phyloP scores from a whole-genome alignment of 2,113 vertebrate species.

The Pygoscelis adeliae region DNA sequence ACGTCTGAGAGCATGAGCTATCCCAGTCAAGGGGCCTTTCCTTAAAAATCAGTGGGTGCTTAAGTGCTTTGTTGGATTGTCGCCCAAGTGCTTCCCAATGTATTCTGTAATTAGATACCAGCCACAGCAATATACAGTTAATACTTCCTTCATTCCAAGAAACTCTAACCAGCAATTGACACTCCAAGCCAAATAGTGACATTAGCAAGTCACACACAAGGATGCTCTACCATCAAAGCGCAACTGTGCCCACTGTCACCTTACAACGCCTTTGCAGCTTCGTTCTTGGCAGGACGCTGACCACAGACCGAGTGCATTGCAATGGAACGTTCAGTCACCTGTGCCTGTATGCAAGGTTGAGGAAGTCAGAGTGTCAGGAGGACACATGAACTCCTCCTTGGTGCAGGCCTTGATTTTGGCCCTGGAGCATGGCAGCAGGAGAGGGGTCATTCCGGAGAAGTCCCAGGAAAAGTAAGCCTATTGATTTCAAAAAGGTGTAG shows the following conservation, averaged over 20 bases:
- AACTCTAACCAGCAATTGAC: conserved; percentile 3
- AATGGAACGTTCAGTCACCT: background rate
- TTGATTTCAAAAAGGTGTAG: background rate
- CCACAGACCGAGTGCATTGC: background rate
- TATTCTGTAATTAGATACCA: conserved; percentile 34
- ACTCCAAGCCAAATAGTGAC: background rate
- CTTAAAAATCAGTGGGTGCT: conserved; percentile 46
- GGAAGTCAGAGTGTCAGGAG: background rate
- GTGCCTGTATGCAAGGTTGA: background rate
- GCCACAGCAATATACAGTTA: conserved; percentile 44
- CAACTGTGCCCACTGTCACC: background rate
- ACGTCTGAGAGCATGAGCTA: background rate
- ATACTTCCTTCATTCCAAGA: conserved; percentile 55
- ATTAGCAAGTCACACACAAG: background rate
- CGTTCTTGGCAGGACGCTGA: background rate
- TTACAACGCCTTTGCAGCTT: background rate
- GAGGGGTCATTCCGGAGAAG: background rate
- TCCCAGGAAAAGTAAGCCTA: background rate
- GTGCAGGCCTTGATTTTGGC: background rate
- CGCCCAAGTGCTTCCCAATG: conserved; percentile 2
- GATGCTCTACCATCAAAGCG: background rate
- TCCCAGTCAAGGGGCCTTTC: conserved; percentile 6
- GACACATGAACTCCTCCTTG: background rate
- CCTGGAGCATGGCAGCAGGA: background rate
- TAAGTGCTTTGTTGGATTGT: conserved; percentile 56